Conservation (phyloP, 2,113 vertebrate species). For the Hippoglossus stenolepis region DNA sequence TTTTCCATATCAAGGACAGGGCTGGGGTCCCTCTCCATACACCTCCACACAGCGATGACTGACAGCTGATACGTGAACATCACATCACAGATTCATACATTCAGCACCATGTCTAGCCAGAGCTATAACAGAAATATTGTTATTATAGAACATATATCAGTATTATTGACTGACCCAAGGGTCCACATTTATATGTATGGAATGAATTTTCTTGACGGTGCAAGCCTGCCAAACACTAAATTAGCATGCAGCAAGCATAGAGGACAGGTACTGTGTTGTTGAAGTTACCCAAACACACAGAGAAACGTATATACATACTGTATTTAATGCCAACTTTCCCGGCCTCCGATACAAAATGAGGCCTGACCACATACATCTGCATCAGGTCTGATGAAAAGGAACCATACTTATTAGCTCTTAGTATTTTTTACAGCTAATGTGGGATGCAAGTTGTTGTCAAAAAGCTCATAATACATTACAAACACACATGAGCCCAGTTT, state of each 20-base stretch:
- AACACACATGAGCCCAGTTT: too few species aligned
- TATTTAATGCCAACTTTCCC: too few species aligned
- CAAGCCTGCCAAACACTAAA: slow-evolving; percentile 29
- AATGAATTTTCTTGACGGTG: slow-evolving; percentile 40
- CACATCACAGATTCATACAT: slow-evolving; percentile 20
- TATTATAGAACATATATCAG: slow-evolving; percentile 2
- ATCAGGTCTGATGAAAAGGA: too few species aligned
- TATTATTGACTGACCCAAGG: too few species aligned
- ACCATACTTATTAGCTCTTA: too few species aligned
- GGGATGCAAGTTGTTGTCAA: too few species aligned
- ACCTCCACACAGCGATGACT: slow-evolving; percentile 2
- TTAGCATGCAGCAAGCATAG: background rate
- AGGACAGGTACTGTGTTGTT: slow-evolving; percentile 11
- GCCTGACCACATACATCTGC: too few species aligned
- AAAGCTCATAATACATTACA: too few species aligned
- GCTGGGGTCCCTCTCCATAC: background rate
- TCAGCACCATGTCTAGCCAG: background rate
- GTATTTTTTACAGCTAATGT: too few species aligned
- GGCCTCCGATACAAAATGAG: too few species aligned
- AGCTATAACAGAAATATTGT: slow-evolving; percentile 27
- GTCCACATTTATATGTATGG: background rate
- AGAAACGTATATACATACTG: too few species aligned
- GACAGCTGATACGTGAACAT: slow-evolving; percentile 35
- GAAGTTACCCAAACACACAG: too few species aligned
- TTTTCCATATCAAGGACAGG: slow-evolving; percentile 19